Base-by-base conservation (phyloP, 1,140 invertebrate species). In the Drosophila cardini region DNA sequence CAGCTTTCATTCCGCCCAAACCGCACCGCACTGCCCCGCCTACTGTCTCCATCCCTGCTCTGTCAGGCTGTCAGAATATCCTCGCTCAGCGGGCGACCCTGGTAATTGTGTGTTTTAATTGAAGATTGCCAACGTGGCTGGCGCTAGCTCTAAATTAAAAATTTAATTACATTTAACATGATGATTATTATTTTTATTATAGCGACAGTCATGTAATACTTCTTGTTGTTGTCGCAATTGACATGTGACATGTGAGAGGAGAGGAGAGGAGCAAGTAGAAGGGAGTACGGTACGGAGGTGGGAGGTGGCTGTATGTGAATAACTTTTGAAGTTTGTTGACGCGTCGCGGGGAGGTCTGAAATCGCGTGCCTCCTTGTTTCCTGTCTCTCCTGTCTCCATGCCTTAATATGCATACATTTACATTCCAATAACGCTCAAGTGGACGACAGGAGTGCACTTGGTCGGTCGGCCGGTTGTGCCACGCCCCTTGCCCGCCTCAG, bases 381-480 rank as follows among this genome's bases (percentile, higher is more conserved):
- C 34, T 43, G 34, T 16, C 10, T 30, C 40, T 45, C 58, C 34
- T 43, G 34, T 16, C 10, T 30, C 40, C 36, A 9, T 64, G 68
- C 76, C 74, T 72, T 85, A 78, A 89, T 78, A 68, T 89, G 80
- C 85, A 89, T 89, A 81, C 85, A 89, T 89, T 89, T 89, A 81
- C 85, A 89, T 89, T 89, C 85, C 85, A 89, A 89, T 89, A 89
- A 89, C 80, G 85, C 85, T 89, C 71, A 90, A 89, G 85, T 89
- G 85, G 85, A 75, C 77, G 85, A 56, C 81, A 82, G 64, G 52
- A 89, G 85, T 81, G 85, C 80, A 90, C 85, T 89, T 67, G 85
- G 61, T 53, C 69, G 71, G 32, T 26, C 65, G 43, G 60, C 34
- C 18, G 62, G 60, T 30, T 36, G 40, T 32, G 56, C 42, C 45